Conservation (phyloP, 2,888 invertebrate species). For the Cheilosia impressa region DNA sequence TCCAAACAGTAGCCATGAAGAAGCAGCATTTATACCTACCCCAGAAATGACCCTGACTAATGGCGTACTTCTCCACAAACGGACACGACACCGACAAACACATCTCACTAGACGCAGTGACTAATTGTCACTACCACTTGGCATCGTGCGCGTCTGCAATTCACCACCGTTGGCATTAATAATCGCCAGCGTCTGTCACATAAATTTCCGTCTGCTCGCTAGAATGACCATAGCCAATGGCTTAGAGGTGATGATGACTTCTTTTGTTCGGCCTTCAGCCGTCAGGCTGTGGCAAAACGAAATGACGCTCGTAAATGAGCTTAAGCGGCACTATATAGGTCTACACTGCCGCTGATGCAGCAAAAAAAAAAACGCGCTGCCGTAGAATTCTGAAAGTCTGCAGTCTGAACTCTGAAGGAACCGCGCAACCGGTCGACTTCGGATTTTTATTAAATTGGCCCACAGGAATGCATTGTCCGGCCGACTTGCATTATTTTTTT, state of each 20-base stretch:
- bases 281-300: constrained; percentile 38
- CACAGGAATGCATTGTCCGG: constrained; percentile 72
- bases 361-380: not conserved
- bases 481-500: not conserved
- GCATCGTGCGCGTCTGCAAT: constrained; percentile 56
- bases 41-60: constrained; percentile 68
- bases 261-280: constrained; percentile 65
- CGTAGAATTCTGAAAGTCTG: not conserved
- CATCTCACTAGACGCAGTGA: constrained; percentile 67
- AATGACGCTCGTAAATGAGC: constrained; percentile 65
- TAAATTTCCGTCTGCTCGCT: constrained; percentile 49
- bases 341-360: constrained; percentile 17
- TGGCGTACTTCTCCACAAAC: constrained; percentile 9
- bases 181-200: constrained; percentile 70
- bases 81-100: constrained; percentile 58
- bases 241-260: constrained; percentile 72
- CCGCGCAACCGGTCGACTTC: constrained; percentile 9
- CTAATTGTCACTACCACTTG: constrained; percentile 69
- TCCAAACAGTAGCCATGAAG: constrained; percentile 39
- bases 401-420: constrained; percentile 34
- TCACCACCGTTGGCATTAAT: constrained; percentile 66
- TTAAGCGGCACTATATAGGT: constrained; percentile 16
- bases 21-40: constrained; percentile 32
- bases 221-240: constrained; percentile 61
- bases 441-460: constrained; percentile 70